Evolutionary conservation across 2,113 vertebrate genomes (phyloP), one percentile per base, ranked within the genome.

Genomic region (Grantiella picta): DNA sequence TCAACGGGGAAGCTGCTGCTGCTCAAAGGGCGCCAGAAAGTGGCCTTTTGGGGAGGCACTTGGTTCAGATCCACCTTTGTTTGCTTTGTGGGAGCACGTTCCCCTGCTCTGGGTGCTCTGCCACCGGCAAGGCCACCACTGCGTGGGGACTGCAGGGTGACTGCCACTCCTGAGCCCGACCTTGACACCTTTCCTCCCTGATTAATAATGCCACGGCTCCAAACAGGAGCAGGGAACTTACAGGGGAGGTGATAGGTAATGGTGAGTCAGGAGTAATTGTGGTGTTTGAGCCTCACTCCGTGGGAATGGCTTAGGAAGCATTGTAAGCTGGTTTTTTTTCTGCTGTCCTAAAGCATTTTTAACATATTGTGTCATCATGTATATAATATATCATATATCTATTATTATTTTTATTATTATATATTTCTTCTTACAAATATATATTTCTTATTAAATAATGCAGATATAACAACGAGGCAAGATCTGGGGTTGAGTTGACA

Each of bases 11-110:
- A 94, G 89, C 49, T 0, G 27, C 68, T 76, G 76, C 94, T 79
- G 76, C 94, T 85, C 90, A 92, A 94, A 95, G 93, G 86, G 86
- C 73, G 64, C 42, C 49, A 10, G 23, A 20, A 54, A 91, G 70
- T 33, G 50, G 75, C 82, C 79, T 94, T 95, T 95, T 77, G 69
- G 81, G 82, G 81, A 66, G 81, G 86, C 50, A 72, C 50, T 33
- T 77, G 70, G 3, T 80, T 80, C 83, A 76, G 83, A 96, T 92
- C 66, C 86, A 81, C 90, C 93, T 82, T 72, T 96, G 83, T 95
- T 97, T 94, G 94, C 50, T 85, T 44, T 93, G 65, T 23, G 54
- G 73, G 54, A 93, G 47, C 56, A 36, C 9, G 0, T 80, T 80
- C 66, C 45, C 40, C 0, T 25, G 84, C 65, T 1, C 2, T 10